Evolutionary conservation across 2,113 vertebrate species (phyloP).

Genomic region (Sander vitreus): DNA sequence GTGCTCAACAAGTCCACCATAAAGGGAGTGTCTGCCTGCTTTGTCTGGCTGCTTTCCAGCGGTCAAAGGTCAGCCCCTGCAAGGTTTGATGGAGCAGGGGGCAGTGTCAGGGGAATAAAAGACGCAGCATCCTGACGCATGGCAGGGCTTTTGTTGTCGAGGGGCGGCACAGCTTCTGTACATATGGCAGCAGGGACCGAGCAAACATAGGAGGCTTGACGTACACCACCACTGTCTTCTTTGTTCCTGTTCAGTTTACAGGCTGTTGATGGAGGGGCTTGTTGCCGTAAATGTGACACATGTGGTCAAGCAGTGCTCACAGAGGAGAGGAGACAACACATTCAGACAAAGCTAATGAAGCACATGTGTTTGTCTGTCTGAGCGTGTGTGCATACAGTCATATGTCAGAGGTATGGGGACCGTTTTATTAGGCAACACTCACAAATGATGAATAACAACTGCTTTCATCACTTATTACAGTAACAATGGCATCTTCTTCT

Average conservation of each 20-base stretch:
- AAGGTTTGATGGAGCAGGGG: constrained; percentile 50
- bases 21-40: constrained; percentile 38
- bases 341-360: constrained; percentile 27
- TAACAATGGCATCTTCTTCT: neutral
- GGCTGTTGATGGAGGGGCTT: constrained; percentile 38
- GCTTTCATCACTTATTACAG: neutral
- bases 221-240: constrained; percentile 30
- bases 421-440: neutral
- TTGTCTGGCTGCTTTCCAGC: constrained; percentile 64
- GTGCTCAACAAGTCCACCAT: constrained; percentile 34
- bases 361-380: neutral
- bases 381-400: neutral
- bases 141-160: constrained; percentile 65
- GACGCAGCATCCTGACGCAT: constrained; percentile 78
- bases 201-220: constrained; percentile 26
- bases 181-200: constrained; percentile 64
- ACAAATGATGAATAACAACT: neutral
- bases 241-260: constrained; percentile 66
- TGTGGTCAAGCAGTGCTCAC: constrained; percentile 4
- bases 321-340: constrained; percentile 7
- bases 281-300: constrained; percentile 37
- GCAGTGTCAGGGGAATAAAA: constrained; percentile 68
- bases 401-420: neutral
- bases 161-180: constrained; percentile 58
- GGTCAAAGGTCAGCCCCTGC: constrained; percentile 66